These are phyloP conservation scores for Chrysopa pallens DNA, from an alignment of 1,140 invertebrate species.

Conservation along the genomic window DNA sequence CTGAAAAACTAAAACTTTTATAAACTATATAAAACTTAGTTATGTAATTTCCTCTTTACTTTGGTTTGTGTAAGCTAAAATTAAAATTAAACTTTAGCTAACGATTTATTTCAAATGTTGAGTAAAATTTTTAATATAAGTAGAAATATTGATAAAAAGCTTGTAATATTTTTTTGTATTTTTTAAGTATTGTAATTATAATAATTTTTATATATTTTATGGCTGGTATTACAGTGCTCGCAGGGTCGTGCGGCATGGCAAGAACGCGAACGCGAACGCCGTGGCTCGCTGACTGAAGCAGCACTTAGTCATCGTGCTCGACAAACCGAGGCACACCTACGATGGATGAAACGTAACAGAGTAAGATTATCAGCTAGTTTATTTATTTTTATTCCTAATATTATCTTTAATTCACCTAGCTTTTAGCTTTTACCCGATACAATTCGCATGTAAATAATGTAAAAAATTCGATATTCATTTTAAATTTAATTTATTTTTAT, in stretches of 20 bases:
- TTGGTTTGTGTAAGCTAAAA: too few species aligned
- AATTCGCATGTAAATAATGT: too few species aligned
- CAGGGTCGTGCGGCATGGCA: conserved; percentile 66
- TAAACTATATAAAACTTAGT: too few species aligned
- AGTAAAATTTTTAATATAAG: too few species aligned
- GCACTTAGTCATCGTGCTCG: conserved; percentile 40
- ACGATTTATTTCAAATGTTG: too few species aligned
- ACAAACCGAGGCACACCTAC: conserved; percentile 41
- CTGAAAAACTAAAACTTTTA: too few species aligned
- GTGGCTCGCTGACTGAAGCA: conserved; percentile 50
- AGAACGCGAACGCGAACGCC: conserved; percentile 34
- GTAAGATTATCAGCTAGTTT: conserved; percentile 26
- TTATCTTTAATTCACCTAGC: neutral
- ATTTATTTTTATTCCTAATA: neutral
- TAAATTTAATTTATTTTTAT: too few species aligned
- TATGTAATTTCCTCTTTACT: too few species aligned
- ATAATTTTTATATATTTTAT: neutral
- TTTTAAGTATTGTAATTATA: neutral
- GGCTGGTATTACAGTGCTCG: conserved; percentile 30
- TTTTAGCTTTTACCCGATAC: too few species aligned
- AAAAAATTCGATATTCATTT: too few species aligned
- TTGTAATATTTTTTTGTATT: neutral
- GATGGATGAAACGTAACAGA: conserved; percentile 70
- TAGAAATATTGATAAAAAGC: neutral
- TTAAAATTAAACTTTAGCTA: too few species aligned